Conservation (phyloP, 2,113 vertebrate species). For the Phocoena sinus region DNA sequence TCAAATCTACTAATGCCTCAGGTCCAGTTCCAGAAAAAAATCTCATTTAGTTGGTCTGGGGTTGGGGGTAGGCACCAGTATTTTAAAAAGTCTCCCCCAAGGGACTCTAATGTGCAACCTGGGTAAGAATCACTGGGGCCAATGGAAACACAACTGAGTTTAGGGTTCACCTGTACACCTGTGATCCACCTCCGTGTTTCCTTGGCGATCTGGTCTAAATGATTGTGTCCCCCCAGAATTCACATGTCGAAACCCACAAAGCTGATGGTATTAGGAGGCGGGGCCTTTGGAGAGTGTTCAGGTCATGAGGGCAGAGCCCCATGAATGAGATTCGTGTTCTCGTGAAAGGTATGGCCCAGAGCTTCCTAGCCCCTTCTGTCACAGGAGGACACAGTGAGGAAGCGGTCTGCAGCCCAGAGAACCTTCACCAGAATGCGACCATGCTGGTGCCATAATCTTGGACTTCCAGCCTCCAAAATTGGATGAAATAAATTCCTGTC, state of each 20-base stretch:
- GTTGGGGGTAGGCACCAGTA: not conserved
- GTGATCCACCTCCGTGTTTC: not conserved
- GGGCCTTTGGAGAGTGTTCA: not conserved
- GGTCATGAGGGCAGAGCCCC: not conserved
- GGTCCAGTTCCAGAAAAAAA: not conserved
- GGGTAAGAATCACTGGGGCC: not conserved
- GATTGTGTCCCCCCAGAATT: not conserved
- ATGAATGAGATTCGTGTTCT: not conserved
- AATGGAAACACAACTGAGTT: not conserved
- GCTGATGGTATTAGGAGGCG: not conserved
- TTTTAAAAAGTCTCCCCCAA: not conserved
- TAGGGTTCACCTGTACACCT: not conserved
- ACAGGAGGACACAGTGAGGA: rapidly evolving
- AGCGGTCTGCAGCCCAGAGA: not conserved
- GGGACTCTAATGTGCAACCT: not conserved
- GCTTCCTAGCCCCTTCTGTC: rapidly evolving
- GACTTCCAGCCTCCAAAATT: too few relatives aligned
- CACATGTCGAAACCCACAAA: not conserved
- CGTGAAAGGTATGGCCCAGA: not conserved
- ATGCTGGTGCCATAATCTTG: not conserved
- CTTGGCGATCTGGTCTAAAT: not conserved
- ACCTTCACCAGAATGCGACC: not conserved
- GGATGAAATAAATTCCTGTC: not conserved
- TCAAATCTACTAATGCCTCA: not conserved
- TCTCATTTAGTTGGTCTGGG: not conserved